phyloP scores from a whole-genome alignment of 2,888 invertebrate species.

The Oegoconia quadripuncta region DNA sequence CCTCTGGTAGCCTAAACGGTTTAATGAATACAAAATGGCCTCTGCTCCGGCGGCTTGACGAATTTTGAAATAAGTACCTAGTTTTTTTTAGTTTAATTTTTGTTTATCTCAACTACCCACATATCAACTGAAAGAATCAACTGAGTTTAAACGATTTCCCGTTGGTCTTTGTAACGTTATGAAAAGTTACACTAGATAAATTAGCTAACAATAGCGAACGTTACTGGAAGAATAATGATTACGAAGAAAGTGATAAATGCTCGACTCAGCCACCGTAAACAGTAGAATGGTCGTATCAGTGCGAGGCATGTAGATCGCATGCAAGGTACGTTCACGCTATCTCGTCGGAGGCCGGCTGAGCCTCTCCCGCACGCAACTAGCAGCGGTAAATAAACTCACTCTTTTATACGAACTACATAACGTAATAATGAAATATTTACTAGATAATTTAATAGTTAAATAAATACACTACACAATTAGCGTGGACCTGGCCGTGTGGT shows the following conservation, averaged over 20 bases:
- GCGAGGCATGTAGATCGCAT: slow-evolving; percentile 31
- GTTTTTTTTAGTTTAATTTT: too few species aligned
- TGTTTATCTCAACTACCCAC: too few species aligned
- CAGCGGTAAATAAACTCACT: too few species aligned
- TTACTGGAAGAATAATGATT: slow-evolving; percentile 29
- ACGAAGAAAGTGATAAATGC: slow-evolving; percentile 38
- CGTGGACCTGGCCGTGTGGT: too few species aligned
- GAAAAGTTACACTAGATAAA: slow-evolving; percentile 12
- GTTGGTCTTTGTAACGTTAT: not conserved
- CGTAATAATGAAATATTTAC: too few species aligned
- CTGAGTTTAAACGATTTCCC: not conserved
- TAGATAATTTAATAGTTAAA: too few species aligned
- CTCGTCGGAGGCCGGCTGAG: slow-evolving; percentile 23
- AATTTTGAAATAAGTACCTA: too few species aligned
- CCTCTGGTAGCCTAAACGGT: too few species aligned
- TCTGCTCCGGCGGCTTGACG: too few species aligned
- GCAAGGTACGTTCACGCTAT: slow-evolving; percentile 31
- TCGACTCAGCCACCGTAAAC: slow-evolving; percentile 26
- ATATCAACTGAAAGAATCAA: not conserved
- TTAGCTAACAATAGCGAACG: slow-evolving; percentile 14
- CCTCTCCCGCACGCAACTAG: slow-evolving; percentile 33
- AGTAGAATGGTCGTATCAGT: slow-evolving; percentile 30
- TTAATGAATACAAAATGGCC: too few species aligned
- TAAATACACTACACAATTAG: too few species aligned
- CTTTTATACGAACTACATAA: too few species aligned